Conservation (phyloP, 2,888 invertebrate genomes). For the Thysanoteuthis rhombus region DNA sequence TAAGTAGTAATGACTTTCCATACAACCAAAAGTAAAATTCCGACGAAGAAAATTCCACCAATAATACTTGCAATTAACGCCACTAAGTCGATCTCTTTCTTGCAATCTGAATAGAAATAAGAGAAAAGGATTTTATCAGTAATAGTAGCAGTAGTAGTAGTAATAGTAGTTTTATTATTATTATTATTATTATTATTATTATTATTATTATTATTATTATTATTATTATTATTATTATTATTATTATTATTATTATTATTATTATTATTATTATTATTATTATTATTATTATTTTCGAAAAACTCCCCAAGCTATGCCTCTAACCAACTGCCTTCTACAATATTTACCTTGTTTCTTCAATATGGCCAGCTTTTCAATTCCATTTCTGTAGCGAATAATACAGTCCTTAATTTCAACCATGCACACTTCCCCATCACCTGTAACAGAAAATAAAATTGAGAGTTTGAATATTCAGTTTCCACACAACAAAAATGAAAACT, state of each 20-base stretch:
- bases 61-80: constrained; percentile 47
- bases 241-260: too few species aligned
- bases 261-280: too few species aligned
- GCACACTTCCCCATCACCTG: not conserved
- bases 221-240: too few species aligned
- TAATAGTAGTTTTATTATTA: too few species aligned
- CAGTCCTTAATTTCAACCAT: not conserved
- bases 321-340: too few species aligned
- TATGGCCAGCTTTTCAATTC: not conserved
- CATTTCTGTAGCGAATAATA: not conserved
- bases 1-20: constrained; percentile 53
- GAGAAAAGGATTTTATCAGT: too few species aligned
- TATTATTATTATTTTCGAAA: too few species aligned
- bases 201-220: too few species aligned
- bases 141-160: too few species aligned
- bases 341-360: not conserved
- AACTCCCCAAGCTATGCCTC: too few species aligned
- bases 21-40: constrained; percentile 47
- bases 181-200: too few species aligned
- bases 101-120: constrained; percentile 40
- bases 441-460: not conserved
- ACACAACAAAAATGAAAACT: not conserved
- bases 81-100: constrained; percentile 43
- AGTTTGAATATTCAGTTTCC: not conserved
- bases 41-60: constrained; percentile 52